Percentiles rank a stretch among this genome's conserved stretches.
phyloP scores from a whole-genome alignment of 2,113 vertebrate species.

The Cyprinodon brontotheroides region DNA sequence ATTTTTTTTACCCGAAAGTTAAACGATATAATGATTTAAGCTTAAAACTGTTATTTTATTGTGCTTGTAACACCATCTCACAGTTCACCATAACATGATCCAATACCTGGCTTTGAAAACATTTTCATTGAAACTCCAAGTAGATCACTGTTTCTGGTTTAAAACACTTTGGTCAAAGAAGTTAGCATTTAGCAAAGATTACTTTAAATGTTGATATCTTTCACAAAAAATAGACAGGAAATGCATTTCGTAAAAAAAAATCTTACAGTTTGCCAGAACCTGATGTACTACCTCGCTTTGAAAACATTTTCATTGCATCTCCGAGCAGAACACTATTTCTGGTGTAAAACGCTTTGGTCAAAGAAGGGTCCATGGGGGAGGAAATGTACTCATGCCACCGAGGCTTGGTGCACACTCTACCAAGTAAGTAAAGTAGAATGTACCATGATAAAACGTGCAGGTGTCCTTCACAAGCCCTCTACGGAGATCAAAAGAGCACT shows the following conservation, averaged over 20 bases:
- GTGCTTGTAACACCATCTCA: neutral
- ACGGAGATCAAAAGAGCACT: constrained; percentile 47
- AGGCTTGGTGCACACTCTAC: constrained; percentile 73
- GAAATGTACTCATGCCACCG: constrained; percentile 67
- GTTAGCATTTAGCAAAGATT: neutral
- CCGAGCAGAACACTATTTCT: constrained; percentile 63
- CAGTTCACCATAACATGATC: neutral
- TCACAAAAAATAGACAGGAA: neutral
- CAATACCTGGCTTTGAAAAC: neutral
- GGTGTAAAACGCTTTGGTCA: constrained; percentile 54
- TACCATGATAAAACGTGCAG: constrained; percentile 69
- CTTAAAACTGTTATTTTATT: neutral
- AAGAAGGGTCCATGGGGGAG: constrained; percentile 38
- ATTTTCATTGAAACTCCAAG: too few species aligned
- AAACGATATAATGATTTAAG: neutral
- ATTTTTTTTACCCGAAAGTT: neutral
- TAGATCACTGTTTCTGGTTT: too few species aligned
- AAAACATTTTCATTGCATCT: neutral
- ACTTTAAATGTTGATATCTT: neutral
- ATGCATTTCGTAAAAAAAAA: neutral
- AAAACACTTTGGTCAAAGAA: too few species aligned
- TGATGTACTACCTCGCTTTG: neutral
- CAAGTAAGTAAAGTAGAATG: constrained; percentile 59
- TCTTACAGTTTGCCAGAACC: neutral
- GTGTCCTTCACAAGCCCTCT: neutral